Conservation (phyloP, 1,140 invertebrate species). For the Pachypeltis micranthus region DNA sequence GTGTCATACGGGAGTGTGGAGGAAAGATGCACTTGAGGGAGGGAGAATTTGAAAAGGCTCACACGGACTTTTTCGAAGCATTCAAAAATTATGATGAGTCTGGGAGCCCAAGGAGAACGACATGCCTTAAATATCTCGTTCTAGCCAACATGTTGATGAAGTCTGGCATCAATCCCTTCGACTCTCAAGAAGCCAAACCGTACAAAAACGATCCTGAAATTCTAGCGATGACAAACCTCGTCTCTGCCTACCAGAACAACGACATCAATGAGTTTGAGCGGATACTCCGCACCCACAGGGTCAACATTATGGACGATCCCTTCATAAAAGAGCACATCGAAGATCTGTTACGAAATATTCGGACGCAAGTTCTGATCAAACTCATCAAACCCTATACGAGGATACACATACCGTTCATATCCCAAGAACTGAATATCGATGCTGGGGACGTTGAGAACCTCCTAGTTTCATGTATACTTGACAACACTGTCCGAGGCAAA, state of each 20-base stretch:
- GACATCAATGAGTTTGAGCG: constrained; percentile 98
- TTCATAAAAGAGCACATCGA: constrained; percentile 98
- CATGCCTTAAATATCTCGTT: constrained; percentile 96
- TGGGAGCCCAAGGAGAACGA: constrained; percentile 91
- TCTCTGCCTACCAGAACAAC: constrained; percentile 97
- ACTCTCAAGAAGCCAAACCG: constrained; percentile 99
- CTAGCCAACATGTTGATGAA: constrained; percentile 99
- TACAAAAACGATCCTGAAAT: constrained; percentile 99
- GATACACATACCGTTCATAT: constrained; percentile 97
- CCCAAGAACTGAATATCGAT: constrained; percentile 94
- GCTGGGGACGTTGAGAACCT: constrained; percentile 91
- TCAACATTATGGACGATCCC: constrained; percentile 98
- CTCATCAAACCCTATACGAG: constrained; percentile 96
- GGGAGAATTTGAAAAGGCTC: constrained; percentile 96
- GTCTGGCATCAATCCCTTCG: constrained; percentile 99
- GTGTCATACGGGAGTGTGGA: constrained; percentile 98
- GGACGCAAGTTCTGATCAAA: constrained; percentile 94
- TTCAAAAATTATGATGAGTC: constrained; percentile 99
- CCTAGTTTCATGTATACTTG: constrained; percentile 96
- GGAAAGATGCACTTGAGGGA: constrained; percentile 99
- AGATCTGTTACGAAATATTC: constrained; percentile 91
- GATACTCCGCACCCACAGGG: constrained; percentile 87
- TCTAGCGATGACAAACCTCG: constrained; percentile 97
- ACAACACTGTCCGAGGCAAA: constrained; percentile 90
- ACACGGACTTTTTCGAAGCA: constrained; percentile 99